phyloP scores from a whole-genome alignment of 2,888 invertebrate species.

The Zonitis immaculata region DNA sequence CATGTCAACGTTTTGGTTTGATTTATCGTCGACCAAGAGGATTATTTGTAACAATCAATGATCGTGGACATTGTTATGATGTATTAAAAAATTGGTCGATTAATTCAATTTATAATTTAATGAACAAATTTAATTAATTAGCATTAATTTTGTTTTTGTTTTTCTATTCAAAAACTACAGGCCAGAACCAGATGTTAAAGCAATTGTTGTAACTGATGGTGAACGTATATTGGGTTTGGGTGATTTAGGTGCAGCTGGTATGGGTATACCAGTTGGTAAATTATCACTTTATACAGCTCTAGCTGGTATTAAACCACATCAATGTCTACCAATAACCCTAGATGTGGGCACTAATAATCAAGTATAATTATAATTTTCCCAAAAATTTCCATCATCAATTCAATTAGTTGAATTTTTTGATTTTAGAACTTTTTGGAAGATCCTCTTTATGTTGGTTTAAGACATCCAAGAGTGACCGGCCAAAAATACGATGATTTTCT shows the following conservation, averaged over 20 bases:
- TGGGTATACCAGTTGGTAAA: conserved; percentile 99
- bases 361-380: too few species aligned
- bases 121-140: background rate
- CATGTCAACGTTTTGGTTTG: conserved; percentile 95
- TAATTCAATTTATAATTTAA: conserved; percentile 9
- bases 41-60: conserved; percentile 92
- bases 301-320: conserved; percentile 92
- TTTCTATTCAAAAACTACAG: conserved; percentile 50
- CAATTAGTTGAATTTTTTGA: too few species aligned
- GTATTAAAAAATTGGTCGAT: conserved; percentile 87
- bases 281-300: conserved; percentile 94
- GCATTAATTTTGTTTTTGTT: too few species aligned
- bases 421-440: too few species aligned
- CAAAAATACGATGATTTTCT: conserved; percentile 85
- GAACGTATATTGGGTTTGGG: conserved; percentile 97
- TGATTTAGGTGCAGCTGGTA: conserved; percentile 94
- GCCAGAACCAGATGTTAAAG: conserved; percentile 82
- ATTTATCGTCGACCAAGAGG: conserved; percentile 93
- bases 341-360: conserved; percentile 90
- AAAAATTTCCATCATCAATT: too few species aligned
- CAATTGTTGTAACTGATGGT: conserved; percentile 95
- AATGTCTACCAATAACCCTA: conserved; percentile 90
- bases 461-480: conserved; percentile 80
- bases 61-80: conserved; percentile 87
- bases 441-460: conserved; percentile 91